phyloP scores from a whole-genome alignment of 2,888 invertebrate genomes.

The Choristoneura rosaceana region DNA sequence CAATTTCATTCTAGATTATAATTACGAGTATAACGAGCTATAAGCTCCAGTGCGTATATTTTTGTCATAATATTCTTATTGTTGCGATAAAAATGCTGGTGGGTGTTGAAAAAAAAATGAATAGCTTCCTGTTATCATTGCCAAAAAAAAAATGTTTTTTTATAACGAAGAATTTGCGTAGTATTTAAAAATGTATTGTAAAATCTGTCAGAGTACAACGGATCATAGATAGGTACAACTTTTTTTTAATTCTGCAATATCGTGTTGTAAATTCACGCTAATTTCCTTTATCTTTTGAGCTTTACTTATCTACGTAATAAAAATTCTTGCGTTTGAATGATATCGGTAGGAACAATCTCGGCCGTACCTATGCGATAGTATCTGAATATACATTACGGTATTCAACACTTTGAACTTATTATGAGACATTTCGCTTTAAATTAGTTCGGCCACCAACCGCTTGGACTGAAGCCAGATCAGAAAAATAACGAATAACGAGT shows the following conservation, averaged over 20 bases:
- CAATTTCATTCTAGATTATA: conserved; percentile 48
- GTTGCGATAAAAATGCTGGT: not conserved
- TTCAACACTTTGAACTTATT: conserved; percentile 70
- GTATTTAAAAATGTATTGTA: not conserved
- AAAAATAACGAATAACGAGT: conserved; percentile 61
- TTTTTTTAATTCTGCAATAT: conserved; percentile 7
- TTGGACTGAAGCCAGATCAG: conserved; percentile 72
- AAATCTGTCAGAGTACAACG: conserved; percentile 11
- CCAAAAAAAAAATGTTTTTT: not conserved
- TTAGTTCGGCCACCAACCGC: conserved; percentile 70
- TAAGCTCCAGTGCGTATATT: not conserved
- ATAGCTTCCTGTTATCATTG: conserved; percentile 7
- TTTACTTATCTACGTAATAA: conserved; percentile 16
- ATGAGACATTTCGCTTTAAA: conserved; percentile 79
- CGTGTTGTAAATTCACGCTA: conserved; percentile 18
- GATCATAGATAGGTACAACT: not conserved
- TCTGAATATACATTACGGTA: conserved; percentile 56
- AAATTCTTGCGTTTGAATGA: conserved; percentile 29
- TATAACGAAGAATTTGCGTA: not conserved
- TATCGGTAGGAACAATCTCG: conserved; percentile 38
- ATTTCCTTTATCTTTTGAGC: conserved; percentile 24
- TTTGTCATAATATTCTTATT: not conserved
- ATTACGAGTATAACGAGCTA: not conserved
- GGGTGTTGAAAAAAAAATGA: not conserved
- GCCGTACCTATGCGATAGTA: conserved; percentile 38